phyloP scores from a whole-genome alignment of 2,797 vertebrate species.

The Neoniphon sammara region DNA sequence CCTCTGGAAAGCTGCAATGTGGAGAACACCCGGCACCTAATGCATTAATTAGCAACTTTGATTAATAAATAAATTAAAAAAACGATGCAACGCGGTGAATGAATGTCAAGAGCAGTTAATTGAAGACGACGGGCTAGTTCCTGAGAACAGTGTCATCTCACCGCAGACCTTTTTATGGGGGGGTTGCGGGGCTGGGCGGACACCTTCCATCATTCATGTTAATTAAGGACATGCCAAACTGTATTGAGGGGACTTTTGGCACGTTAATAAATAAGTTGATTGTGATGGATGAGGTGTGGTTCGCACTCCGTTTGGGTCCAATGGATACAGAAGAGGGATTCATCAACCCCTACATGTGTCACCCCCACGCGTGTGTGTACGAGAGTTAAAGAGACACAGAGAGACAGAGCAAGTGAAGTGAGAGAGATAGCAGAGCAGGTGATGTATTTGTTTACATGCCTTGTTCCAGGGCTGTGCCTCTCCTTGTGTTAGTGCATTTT shows the following conservation, averaged over 20 bases:
- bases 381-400: slow-evolving; percentile 36
- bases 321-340: slow-evolving; percentile 71
- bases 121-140: slow-evolving; percentile 71
- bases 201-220: slow-evolving; percentile 80
- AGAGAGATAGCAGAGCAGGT: slow-evolving; percentile 56
- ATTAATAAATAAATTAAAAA: slow-evolving; percentile 74
- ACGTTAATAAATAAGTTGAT: slow-evolving; percentile 82
- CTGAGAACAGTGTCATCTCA: slow-evolving; percentile 59
- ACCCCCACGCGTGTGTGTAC: slow-evolving; percentile 44
- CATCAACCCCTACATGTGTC: slow-evolving; percentile 72
- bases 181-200: slow-evolving; percentile 34
- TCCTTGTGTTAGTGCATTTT: slow-evolving; percentile 29
- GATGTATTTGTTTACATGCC: slow-evolving; percentile 74
- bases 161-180: slow-evolving; percentile 51
- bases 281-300: slow-evolving; percentile 80
- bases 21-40: slow-evolving; percentile 66
- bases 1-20: slow-evolving; percentile 39
- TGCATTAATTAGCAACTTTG: slow-evolving; percentile 69
- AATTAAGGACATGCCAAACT: slow-evolving; percentile 84
- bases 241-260: slow-evolving; percentile 76
- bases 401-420: slow-evolving; percentile 31
- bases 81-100: slow-evolving; percentile 50
- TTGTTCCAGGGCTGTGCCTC: slow-evolving; percentile 62
- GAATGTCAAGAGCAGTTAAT: slow-evolving; percentile 70
- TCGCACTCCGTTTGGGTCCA: slow-evolving; percentile 70